Evolutionary conservation across 64 coral and sea anemone genomes (phyloP).

Genomic region (Platygyra sinensis): DNA sequence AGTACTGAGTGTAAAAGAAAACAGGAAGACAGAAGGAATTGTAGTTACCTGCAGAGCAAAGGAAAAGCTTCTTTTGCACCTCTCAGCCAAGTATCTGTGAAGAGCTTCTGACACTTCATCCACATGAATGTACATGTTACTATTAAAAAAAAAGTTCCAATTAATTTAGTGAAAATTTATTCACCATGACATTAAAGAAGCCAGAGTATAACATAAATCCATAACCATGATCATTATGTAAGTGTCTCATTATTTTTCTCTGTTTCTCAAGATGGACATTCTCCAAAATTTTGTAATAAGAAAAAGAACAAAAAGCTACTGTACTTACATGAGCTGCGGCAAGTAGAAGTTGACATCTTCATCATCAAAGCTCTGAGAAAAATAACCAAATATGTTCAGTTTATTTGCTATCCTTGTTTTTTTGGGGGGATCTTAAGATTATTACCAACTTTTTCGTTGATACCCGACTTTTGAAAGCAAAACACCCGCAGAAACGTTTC

Average conservation of each 20-base stretch:
- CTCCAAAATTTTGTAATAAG: background rate
- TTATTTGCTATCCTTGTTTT: too few species aligned
- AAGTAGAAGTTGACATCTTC: slow-evolving; percentile 95
- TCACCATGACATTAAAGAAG: too few species aligned
- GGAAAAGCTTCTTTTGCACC: slow-evolving; percentile 80
- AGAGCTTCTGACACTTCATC: slow-evolving; percentile 93
- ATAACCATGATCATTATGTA: too few species aligned
- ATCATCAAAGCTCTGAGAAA: slow-evolving; percentile 73
- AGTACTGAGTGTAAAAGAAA: too few species aligned
- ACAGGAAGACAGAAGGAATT: too few species aligned
- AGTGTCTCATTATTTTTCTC: too few species aligned
- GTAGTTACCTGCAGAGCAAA: slow-evolving; percentile 85
- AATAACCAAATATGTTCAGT: background rate
- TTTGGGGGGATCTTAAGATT: too few species aligned
- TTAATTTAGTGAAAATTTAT: too few species aligned
- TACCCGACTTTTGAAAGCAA: too few species aligned
- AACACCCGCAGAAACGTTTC: too few species aligned
- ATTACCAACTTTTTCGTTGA: too few species aligned
- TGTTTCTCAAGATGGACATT: background rate
- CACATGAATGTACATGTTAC: slow-evolving; percentile 99
- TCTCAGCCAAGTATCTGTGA: slow-evolving; percentile 86
- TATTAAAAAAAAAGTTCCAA: slow-evolving; percentile 8
- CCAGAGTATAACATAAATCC: too few species aligned
- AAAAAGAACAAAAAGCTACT: background rate
- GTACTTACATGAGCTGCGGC: slow-evolving; percentile 97